These are phyloP conservation scores for Dione juno DNA, from an alignment of 2,888 invertebrate species.

Conservation along the genomic window DNA sequence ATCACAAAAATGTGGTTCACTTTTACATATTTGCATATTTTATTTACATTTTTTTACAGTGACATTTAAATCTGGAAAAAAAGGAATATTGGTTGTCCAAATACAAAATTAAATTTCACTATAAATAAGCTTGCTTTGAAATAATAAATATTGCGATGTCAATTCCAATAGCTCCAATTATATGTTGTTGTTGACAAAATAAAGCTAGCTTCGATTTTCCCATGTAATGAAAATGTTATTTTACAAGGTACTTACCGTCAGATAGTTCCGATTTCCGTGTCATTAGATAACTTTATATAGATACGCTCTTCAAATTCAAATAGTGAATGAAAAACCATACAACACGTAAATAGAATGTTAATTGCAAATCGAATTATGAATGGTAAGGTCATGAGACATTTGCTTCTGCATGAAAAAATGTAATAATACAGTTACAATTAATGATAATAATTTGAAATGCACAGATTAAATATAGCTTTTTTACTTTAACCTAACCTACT, in stretches of 20 bases:
- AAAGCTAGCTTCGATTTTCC: slow-evolving; percentile 14
- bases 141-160: slow-evolving; percentile 21
- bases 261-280: slow-evolving; percentile 53
- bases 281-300: slow-evolving; percentile 64
- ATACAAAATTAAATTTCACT: background rate
- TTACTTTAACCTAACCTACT: background rate
- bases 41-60: too few species aligned
- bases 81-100: background rate
- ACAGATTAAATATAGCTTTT: background rate
- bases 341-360: slow-evolving; percentile 64
- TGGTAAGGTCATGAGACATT: slow-evolving; percentile 35
- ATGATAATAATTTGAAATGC: background rate
- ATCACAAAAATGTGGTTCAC: background rate
- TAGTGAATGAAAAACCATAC: slow-evolving; percentile 63
- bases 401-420: background rate
- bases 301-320: slow-evolving; percentile 60
- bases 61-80: background rate
- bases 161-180: slow-evolving; percentile 26
- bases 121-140: background rate
- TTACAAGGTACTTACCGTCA: slow-evolving; percentile 41
- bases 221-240: slow-evolving; percentile 36
- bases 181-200: slow-evolving; percentile 17
- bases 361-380: slow-evolving; percentile 54
- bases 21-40: too few species aligned
- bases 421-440: background rate